phyloP scores from a whole-genome alignment of 64 coral and sea anemone species.

The Montipora efflorescens region DNA sequence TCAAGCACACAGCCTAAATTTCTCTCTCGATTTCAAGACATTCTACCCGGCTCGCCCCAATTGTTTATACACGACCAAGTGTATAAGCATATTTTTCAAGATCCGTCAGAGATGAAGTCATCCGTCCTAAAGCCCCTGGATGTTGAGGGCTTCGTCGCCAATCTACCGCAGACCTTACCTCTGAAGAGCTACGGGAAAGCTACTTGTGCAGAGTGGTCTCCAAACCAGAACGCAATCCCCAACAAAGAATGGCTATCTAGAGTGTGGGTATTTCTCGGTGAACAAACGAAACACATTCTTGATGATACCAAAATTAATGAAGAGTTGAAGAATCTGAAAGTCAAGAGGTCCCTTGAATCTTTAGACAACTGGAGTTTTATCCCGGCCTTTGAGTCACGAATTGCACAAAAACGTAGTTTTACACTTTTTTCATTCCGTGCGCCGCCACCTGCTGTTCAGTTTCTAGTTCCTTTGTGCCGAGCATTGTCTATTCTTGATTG shows the following conservation, averaged over 20 bases:
- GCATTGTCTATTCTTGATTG: conserved; percentile 20
- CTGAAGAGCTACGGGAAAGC: background rate
- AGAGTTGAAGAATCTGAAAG: background rate
- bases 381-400: background rate
- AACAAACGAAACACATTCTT: background rate
- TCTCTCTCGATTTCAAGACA: conserved; percentile 21
- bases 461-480: conserved; percentile 15
- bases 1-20: background rate
- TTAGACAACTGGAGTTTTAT: conserved; percentile 35
- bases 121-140: conserved; percentile 30
- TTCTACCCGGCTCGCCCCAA: background rate
- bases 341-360: background rate
- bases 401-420: too few relatives aligned
- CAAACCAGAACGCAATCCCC: background rate
- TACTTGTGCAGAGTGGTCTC: conserved; percentile 5
- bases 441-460: background rate
- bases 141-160: conserved; percentile 13
- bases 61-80: conserved; percentile 49
- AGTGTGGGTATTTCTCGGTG: conserved; percentile 36
- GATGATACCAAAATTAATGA: too few relatives aligned
- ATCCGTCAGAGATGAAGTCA: background rate
- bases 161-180: background rate
- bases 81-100: background rate
- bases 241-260: conserved; percentile 12
- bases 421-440: background rate